A percentile compares a stretch with the other conserved stretches of the same genome.
Evolutionary conservation across 2,888 invertebrate genomes (phyloP).

Genomic region (Agrochola circellaris): DNA sequence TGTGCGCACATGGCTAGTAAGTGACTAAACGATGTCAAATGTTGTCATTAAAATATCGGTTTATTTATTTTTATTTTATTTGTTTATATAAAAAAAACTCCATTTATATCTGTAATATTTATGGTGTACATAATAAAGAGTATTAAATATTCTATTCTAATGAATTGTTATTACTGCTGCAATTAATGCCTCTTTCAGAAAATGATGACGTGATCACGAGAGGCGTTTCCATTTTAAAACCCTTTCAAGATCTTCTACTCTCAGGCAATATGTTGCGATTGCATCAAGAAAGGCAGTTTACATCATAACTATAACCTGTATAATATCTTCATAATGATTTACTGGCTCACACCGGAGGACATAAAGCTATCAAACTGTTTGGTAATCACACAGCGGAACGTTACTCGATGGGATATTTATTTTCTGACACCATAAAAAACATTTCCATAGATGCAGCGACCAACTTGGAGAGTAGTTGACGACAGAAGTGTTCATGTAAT

Average conservation of each 20-base stretch:
- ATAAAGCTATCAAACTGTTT: slow-evolving; percentile 61
- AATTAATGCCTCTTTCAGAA: not conserved
- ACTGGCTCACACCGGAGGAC: slow-evolving; percentile 48
- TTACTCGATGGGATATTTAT: slow-evolving; percentile 63
- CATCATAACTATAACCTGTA: slow-evolving; percentile 22
- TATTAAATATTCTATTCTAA: too few relatives aligned
- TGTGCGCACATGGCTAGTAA: too few relatives aligned
- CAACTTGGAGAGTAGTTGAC: slow-evolving; percentile 54
- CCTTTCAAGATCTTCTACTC: not conserved
- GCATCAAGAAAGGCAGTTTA: slow-evolving; percentile 9
- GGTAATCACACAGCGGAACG: slow-evolving; percentile 47
- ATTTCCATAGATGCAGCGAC: slow-evolving; percentile 70
- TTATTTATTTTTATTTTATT: too few relatives aligned
- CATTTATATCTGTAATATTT: too few relatives aligned
- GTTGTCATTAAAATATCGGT: too few relatives aligned
- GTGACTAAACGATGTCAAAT: too few relatives aligned
- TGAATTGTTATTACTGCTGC: too few relatives aligned
- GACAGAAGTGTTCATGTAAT: slow-evolving; percentile 8
- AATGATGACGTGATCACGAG: not conserved
- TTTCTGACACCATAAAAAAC: slow-evolving; percentile 70
- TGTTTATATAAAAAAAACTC: too few relatives aligned
- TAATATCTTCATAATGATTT: slow-evolving; percentile 27
- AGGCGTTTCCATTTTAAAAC: not conserved
- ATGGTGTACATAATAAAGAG: too few relatives aligned
- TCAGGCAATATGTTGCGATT: not conserved